phyloP scores from a whole-genome alignment of 2,888 invertebrate genomes.

The Herminia tarsipennalis region DNA sequence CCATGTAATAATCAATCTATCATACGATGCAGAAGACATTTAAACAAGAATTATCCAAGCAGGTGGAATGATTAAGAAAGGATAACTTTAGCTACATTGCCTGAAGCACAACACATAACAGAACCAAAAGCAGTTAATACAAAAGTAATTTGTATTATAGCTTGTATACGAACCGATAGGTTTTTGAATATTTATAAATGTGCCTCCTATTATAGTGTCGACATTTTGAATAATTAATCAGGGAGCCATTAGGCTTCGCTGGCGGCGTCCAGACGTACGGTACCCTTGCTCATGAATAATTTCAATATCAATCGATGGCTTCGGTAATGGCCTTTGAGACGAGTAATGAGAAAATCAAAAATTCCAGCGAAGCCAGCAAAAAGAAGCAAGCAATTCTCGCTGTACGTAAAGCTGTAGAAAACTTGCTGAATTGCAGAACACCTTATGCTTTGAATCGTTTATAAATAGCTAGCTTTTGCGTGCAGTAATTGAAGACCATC shows the following conservation, averaged over 20 bases:
- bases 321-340: slow-evolving; percentile 44
- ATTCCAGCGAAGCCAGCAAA: slow-evolving; percentile 13
- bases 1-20: no score
- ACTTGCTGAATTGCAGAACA: background rate
- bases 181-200: slow-evolving; percentile 78
- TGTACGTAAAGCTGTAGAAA: background rate
- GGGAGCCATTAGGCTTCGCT: slow-evolving; percentile 53
- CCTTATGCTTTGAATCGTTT: background rate
- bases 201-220: slow-evolving; percentile 74
- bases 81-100: background rate
- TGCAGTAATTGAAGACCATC: no score
- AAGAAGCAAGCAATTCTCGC: background rate
- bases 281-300: slow-evolving; percentile 53
- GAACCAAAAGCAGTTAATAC: slow-evolving; percentile 16
- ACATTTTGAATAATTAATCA: slow-evolving; percentile 80
- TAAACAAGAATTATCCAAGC: background rate
- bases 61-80: background rate
- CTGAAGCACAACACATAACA: background rate
- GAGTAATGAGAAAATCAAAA: slow-evolving; percentile 43
- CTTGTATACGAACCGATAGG: slow-evolving; percentile 47
- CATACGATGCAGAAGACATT: background rate
- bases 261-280: slow-evolving; percentile 47
- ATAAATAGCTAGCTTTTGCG: no score
- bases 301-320: slow-evolving; percentile 50
- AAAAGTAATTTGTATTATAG: slow-evolving; percentile 44